Evolutionary conservation across 2,113 vertebrate species (phyloP).

Genomic region (Anarhynchus alexandrinus): DNA sequence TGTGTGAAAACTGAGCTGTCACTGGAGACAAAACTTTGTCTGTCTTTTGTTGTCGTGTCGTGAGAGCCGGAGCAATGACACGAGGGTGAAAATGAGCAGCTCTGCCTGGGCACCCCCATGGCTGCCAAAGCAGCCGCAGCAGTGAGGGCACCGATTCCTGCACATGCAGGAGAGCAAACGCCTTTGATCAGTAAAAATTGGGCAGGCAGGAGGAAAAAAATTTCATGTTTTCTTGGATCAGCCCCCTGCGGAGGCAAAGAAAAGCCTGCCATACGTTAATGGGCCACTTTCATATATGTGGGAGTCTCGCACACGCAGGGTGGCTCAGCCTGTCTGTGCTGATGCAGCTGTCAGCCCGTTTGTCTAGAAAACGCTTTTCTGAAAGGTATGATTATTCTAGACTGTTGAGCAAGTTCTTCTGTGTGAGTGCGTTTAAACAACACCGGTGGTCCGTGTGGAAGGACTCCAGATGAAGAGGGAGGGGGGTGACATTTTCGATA

Average conservation of each 20-base stretch:
- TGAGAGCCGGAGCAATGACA: neutral
- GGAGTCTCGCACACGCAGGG: neutral
- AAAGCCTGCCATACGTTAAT: neutral
- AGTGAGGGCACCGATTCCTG: neutral
- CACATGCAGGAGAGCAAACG: neutral
- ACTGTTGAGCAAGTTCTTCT: slow-evolving; percentile 43
- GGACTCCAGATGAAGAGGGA: neutral
- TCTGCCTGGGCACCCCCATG: neutral
- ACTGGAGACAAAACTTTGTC: slow-evolving; percentile 24
- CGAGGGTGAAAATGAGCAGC: neutral
- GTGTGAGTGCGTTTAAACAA: slow-evolving; percentile 44
- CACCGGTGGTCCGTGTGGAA: neutral
- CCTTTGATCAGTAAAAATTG: neutral
- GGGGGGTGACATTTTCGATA: neutral
- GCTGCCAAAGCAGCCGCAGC: neutral
- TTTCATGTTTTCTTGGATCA: neutral
- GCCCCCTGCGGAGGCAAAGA: slow-evolving; percentile 1
- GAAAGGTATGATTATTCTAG: slow-evolving; percentile 65
- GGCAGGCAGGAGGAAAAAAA: neutral
- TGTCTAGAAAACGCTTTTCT: slow-evolving; percentile 40
- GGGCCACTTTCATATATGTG: neutral
- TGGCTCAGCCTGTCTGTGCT: neutral
- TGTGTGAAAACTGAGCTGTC: neutral
- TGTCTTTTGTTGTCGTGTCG: neutral
- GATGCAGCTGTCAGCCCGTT: slow-evolving; percentile 22